These are phyloP conservation scores for Erebia epiphron DNA, from an alignment of 2,888 invertebrate genomes.

Conservation along the genomic window DNA sequence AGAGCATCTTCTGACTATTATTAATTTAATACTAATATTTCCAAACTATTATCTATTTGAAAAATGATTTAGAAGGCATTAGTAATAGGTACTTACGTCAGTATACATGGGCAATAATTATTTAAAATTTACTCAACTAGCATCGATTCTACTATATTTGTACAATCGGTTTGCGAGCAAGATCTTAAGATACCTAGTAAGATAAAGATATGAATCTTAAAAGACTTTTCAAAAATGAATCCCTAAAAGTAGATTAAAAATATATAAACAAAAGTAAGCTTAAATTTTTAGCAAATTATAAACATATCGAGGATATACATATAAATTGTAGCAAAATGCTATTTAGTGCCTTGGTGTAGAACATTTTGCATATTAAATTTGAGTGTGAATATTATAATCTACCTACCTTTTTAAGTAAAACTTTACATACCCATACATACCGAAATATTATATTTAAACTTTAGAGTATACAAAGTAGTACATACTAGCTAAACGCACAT, in stretches of 20 bases:
- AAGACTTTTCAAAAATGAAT: neutral
- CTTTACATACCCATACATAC: neutral
- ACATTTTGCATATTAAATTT: too few species aligned
- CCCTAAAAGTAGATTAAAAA: neutral
- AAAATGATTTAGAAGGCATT: slow-evolving; percentile 40
- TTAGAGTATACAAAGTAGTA: neutral
- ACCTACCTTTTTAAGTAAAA: neutral
- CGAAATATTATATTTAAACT: neutral
- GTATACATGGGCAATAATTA: slow-evolving; percentile 28
- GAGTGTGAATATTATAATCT: too few species aligned
- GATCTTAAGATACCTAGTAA: neutral
- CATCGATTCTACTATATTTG: neutral
- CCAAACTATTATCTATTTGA: slow-evolving; percentile 26
- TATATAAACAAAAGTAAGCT: neutral
- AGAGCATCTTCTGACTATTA: slow-evolving; percentile 19
- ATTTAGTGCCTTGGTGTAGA: slow-evolving; percentile 29
- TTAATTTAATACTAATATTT: slow-evolving; percentile 20
- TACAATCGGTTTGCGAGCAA: neutral
- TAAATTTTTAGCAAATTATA: neutral
- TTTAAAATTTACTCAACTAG: slow-evolving; percentile 16
- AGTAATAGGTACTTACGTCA: slow-evolving; percentile 32
- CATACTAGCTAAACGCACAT: slow-evolving; percentile 17
- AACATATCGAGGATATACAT: neutral
- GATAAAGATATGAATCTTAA: neutral
- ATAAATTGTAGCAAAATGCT: neutral